phyloP scores from a whole-genome alignment of 2,113 vertebrate genomes.

The Elanus axillaris region DNA sequence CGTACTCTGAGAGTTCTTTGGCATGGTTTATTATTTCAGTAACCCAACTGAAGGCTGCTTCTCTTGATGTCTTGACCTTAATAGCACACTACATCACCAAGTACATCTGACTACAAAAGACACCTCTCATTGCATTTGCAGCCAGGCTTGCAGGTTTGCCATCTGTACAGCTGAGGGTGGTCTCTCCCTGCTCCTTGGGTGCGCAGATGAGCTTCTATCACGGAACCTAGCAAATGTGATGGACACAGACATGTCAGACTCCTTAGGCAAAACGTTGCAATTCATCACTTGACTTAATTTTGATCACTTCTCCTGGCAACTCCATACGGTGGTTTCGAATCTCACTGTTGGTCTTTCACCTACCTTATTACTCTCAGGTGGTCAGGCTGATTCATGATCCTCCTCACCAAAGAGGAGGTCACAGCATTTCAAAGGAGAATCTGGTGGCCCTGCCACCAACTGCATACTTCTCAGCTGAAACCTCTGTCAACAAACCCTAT shows the following conservation, averaged over 20 bases:
- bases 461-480: neutral
- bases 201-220: neutral
- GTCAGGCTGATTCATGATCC: neutral
- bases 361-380: neutral
- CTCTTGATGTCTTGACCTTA: neutral
- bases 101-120: neutral
- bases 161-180: neutral
- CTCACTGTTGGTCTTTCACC: neutral
- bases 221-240: neutral
- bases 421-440: neutral
- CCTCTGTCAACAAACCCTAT: too few relatives aligned
- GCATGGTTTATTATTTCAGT: neutral
- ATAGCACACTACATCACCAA: neutral
- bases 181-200: neutral
- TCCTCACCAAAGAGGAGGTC: neutral
- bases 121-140: neutral
- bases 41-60: neutral
- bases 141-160: neutral
- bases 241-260: neutral
- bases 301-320: neutral
- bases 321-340: neutral
- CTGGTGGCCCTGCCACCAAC: neutral
- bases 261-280: neutral
- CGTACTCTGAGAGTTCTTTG: neutral
- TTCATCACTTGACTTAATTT: neutral